These are phyloP conservation scores for Bambusicola thoracicus DNA, from an alignment of 2,113 vertebrate species.

Conservation along the genomic window DNA sequence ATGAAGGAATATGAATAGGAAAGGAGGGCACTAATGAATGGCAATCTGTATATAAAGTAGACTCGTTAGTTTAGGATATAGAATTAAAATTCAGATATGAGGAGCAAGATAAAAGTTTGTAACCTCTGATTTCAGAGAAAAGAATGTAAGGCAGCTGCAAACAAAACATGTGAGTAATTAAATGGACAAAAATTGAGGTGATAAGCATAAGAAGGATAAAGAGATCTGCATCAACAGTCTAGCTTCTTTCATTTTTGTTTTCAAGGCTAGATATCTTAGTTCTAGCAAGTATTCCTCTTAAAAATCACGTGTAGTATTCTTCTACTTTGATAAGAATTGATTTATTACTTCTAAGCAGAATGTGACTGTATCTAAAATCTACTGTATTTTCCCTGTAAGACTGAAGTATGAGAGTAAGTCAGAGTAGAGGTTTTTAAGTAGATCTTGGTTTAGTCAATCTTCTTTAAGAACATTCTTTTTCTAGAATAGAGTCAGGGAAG, in stretches of 20 bases:
- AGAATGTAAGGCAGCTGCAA: not conserved
- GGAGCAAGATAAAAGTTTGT: not conserved
- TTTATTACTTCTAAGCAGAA: not conserved
- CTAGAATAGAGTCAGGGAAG: not conserved
- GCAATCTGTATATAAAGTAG: not conserved
- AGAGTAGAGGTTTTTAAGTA: not conserved
- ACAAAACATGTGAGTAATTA: not conserved
- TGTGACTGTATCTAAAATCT: not conserved
- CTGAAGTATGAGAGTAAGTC: not conserved
- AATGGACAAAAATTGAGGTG: not conserved
- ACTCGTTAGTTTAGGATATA: not conserved
- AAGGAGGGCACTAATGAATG: not conserved
- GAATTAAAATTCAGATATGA: not conserved
- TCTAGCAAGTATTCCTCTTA: not conserved
- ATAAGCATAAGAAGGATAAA: not conserved
- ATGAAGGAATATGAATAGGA: not conserved
- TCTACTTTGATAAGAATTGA: not conserved
- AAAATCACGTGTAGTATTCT: not conserved
- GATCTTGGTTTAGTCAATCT: not conserved
- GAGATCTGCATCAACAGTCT: not conserved
- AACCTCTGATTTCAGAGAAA: not conserved
- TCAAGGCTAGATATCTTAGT: not conserved
- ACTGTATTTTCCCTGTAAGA: not conserved
- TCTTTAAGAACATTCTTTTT: not conserved
- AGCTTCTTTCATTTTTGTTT: not conserved